These are phyloP conservation scores for Caenorhabditis sulstoni DNA, from an alignment of 2,888 invertebrate species.

Conservation along the genomic window DNA sequence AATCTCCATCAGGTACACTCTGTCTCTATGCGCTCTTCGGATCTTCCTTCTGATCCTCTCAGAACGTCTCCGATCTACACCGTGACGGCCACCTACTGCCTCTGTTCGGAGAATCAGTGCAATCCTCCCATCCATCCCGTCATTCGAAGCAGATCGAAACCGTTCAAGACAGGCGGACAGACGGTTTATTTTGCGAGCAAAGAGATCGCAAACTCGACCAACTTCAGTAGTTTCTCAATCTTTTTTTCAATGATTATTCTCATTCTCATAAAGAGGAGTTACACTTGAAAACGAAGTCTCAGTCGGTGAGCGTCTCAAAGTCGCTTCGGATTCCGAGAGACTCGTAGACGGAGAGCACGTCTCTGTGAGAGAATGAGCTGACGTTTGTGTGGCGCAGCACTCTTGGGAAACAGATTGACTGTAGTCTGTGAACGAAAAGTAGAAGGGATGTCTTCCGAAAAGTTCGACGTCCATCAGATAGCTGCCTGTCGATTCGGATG, in stretches of 20 bases:
- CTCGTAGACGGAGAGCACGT: conserved; percentile 5
- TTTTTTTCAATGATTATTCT: not conserved
- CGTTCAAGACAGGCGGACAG: conserved; percentile 17
- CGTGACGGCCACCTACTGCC: conserved; percentile 47
- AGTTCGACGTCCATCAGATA: no score
- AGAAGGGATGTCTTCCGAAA: no score
- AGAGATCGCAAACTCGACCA: not conserved
- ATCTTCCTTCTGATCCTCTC: not conserved
- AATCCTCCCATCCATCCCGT: conserved; percentile 52
- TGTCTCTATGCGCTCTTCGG: not conserved
- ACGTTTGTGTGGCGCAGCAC: no score
- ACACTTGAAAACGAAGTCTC: not conserved
- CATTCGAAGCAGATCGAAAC: conserved; percentile 26
- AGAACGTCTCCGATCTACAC: conserved; percentile 47
- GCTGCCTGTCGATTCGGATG: no score
- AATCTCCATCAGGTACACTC: conserved; percentile 31
- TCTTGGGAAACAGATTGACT: no score
- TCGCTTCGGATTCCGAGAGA: not conserved
- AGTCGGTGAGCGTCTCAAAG: not conserved
- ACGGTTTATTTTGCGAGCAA: conserved; percentile 23
- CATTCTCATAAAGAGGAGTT: no score
- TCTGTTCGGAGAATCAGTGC: conserved; percentile 47
- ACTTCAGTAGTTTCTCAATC: not conserved
- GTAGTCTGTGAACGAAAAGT: no score
- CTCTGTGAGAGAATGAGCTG: not conserved